phyloP scores from a whole-genome alignment of 2,888 invertebrate genomes.

The Neoascia interrupta region DNA sequence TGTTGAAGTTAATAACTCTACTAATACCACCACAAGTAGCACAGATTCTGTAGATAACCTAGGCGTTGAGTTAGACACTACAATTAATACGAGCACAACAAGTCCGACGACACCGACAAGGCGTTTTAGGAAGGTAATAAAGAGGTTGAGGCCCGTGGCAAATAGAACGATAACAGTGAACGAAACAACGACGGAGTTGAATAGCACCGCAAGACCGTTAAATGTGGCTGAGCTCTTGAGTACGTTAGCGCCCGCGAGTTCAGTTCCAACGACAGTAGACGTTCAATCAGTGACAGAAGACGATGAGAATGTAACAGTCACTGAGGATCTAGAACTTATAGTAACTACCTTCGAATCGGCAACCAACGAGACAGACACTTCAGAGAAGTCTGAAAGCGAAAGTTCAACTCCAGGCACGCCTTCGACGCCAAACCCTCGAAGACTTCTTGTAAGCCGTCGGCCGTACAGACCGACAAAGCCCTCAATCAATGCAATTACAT shows the following conservation, averaged over 20 bases:
- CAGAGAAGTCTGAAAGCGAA: neutral
- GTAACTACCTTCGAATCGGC: neutral
- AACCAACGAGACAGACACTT: slow-evolving; percentile 1
- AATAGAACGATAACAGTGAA: slow-evolving; percentile 21
- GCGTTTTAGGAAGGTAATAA: slow-evolving; percentile 50
- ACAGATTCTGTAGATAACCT: slow-evolving; percentile 62
- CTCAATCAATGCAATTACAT: slow-evolving; percentile 38
- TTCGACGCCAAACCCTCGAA: slow-evolving; percentile 32
- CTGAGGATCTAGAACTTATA: neutral
- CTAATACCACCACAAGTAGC: slow-evolving; percentile 59
- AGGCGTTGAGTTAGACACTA: slow-evolving; percentile 31
- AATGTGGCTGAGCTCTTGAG: slow-evolving; percentile 47
- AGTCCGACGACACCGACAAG: slow-evolving; percentile 14
- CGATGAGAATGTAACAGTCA: neutral
- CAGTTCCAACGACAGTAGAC: neutral
- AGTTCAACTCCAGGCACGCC: too few species aligned
- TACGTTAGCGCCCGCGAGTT: neutral
- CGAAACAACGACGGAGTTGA: neutral
- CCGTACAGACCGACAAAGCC: slow-evolving; percentile 72
- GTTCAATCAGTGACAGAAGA: neutral
- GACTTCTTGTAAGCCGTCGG: slow-evolving; percentile 74
- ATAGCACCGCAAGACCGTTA: slow-evolving; percentile 6
- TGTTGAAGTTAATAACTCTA: slow-evolving; percentile 57
- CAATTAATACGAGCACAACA: slow-evolving; percentile 28
- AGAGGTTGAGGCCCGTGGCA: slow-evolving; percentile 33